phyloP scores from a whole-genome alignment of 2,113 vertebrate genomes.

The Hypomesus transpacificus region DNA sequence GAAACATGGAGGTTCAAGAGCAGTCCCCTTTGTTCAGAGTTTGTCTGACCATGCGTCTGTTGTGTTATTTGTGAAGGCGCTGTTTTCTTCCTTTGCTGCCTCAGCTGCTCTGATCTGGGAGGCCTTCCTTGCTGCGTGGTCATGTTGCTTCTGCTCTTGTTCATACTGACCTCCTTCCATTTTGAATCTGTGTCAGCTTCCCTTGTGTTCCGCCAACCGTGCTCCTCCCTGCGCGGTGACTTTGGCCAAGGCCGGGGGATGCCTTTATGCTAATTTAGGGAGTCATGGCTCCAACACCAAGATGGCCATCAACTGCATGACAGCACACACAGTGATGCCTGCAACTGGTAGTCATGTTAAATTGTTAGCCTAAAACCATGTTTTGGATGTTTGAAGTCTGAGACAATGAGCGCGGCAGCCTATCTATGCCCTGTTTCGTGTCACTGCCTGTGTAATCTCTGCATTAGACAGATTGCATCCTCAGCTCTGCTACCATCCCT shows the following conservation, averaged over 20 bases:
- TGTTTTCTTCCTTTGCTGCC: slow-evolving; percentile 18
- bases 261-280: slow-evolving; percentile 7
- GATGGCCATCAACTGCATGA: slow-evolving; percentile 16
- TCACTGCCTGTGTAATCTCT: slow-evolving; percentile 14
- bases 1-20: too few species aligned
- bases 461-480: slow-evolving; percentile 11
- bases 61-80: slow-evolving; percentile 4
- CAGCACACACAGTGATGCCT: not conserved
- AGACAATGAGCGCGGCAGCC: not conserved
- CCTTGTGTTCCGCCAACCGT: slow-evolving; percentile 35
- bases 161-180: slow-evolving; percentile 62
- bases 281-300: not conserved
- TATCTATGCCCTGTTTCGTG: not conserved
- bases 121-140: slow-evolving; percentile 38
- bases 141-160: slow-evolving; percentile 69
- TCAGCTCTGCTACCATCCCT: not conserved
- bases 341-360: not conserved
- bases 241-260: slow-evolving; percentile 5
- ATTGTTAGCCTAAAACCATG: not conserved
- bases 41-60: not conserved
- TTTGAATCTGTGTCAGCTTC: slow-evolving; percentile 54
- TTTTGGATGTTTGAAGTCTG: not conserved
- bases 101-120: slow-evolving; percentile 50
- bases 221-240: slow-evolving; percentile 22
- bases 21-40: not conserved